Percentiles rank a stretch among this genome's conserved stretches.
phyloP scores from a whole-genome alignment of 2,113 vertebrate genomes.

The Rhipidura dahli region DNA sequence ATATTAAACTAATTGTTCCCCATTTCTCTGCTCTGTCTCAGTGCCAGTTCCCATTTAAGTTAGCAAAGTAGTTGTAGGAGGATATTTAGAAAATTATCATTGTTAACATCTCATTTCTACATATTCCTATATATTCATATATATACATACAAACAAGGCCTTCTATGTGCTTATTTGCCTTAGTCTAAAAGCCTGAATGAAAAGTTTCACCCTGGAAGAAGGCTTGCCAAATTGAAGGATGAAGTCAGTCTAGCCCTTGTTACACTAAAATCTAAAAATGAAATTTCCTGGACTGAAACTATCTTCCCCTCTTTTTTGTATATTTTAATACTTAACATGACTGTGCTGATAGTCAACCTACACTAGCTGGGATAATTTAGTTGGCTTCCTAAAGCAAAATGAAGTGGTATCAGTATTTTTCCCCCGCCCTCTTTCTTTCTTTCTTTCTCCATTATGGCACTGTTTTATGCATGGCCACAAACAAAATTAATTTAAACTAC shows the following conservation, averaged over 20 bases:
- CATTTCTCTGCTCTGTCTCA: background rate
- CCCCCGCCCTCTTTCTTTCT: background rate
- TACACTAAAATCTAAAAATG: conserved; percentile 17
- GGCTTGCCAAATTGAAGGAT: conserved; percentile 3
- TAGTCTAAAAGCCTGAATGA: background rate
- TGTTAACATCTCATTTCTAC: background rate
- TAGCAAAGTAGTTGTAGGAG: background rate
- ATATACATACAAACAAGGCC: background rate
- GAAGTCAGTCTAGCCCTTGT: background rate
- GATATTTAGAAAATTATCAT: background rate
- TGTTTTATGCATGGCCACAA: background rate
- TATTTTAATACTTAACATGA: conserved; percentile 28
- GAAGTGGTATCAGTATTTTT: background rate
- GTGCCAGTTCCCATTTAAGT: background rate
- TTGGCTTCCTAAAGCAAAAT: conserved; percentile 41
- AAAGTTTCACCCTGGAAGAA: background rate
- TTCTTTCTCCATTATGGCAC: conserved; percentile 12
- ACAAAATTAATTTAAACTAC: conserved; percentile 15
- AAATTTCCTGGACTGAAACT: conserved; percentile 23
- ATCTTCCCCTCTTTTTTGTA: background rate
- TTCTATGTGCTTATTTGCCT: background rate
- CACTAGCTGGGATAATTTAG: conserved; percentile 5
- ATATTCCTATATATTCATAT: background rate
- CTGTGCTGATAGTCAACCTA: conserved; percentile 7
- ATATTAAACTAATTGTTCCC: background rate